Evolutionary conservation across 2,888 invertebrate genomes (phyloP), one percentile per base, ranked within the genome.

Genomic region (Perithous albicinctus): DNA sequence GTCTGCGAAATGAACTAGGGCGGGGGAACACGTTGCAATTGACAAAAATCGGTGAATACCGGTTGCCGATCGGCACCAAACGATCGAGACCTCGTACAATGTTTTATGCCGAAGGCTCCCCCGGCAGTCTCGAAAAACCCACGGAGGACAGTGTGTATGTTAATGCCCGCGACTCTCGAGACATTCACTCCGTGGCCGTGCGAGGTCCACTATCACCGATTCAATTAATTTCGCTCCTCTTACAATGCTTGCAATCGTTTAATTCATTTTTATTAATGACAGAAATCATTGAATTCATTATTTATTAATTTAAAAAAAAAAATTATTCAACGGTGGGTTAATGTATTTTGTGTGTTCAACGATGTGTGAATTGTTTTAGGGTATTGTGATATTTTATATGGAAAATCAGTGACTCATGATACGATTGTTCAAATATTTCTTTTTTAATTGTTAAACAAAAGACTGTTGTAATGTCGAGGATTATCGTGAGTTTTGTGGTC

Each of bases 111-210:
- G 32, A 48, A 73, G 26, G 41, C 64, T 41, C 66, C n/a, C 38
- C 35, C 43, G 70, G 51, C 66, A 75, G 69, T 48, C 51, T 43
- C 70, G 66, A 66, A 70, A 66, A 70, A 38, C 32, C n/a, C 54
- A 12, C 43, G 48, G 70, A 43, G 78, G 70, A 38, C 78, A 56
- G 64, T 78, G 51, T 64, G 70, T 78, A 75, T 78, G 78, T 75
- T 70, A 82, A 82, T 82, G 54, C 18, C n/a, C 85, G 81, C 78
- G 82, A 77, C 74, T 73, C 56, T 63, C 54, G 80, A 80, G 83
- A 82, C 86, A 88, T 88, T 89, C 88, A 85, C 87, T 82, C 78
- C 83, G 79, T 56, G 81, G 69, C 75, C 77, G 84, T 69, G 86
- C 76, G 82, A 82, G 70, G 61, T 81, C 75, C 84, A 85, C 77